Base-by-base conservation (phyloP, 30 jellyfish, hydroid and myxozoan species). In the Aurelia aurita complex sp. Pacific region DNA sequence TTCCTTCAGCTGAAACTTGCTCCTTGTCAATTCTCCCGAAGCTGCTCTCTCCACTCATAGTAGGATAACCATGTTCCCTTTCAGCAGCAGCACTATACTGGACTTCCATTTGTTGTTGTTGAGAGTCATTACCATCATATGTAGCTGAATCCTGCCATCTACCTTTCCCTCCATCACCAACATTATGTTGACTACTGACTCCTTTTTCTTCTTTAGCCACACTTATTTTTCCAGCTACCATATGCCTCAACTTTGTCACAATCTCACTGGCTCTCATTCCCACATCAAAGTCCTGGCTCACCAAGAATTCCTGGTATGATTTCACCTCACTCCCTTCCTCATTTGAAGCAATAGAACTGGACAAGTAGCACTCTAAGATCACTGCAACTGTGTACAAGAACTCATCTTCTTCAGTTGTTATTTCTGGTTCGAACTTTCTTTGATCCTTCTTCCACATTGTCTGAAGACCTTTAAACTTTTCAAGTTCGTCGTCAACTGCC, bases 1-100 rank as follows among this genome's bases (percentile, higher is more conserved):
- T 97, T 69, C 85, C 91, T 46, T 67, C 84, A 57, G 46, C 85
- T 14, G 90, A 51, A 11, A 65, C 73, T 33, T 34, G 52, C 72
- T 79, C 89, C 19, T 15, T 19, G 35, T 80, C 86, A 9, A 9
- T 46, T 46, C 57, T 46, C 57, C 57, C 57, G 8, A 46, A 46
- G 57, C 57, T 46, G 57, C 15, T 46, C 57, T 46, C 57, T 46
- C 57, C 57, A 46, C 57, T 46, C 57, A 46, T 46, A 4, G 57
- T 46, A 46, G 57, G 57, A 46, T 46, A 46, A 46, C 57, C 57
- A 46, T 46, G 57, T 9, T 46, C 57, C 57, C 57, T 46, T 23
- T 23, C 29, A 2, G 57, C 57, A 46, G 57, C 14, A 9, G 57
- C 57, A 46, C 57, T 14, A 46, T 46, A 46, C 57, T 46, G 57